These are phyloP conservation scores for Nymphalis urticae DNA, from an alignment of 2,888 invertebrate species.

Conservation along the genomic window DNA sequence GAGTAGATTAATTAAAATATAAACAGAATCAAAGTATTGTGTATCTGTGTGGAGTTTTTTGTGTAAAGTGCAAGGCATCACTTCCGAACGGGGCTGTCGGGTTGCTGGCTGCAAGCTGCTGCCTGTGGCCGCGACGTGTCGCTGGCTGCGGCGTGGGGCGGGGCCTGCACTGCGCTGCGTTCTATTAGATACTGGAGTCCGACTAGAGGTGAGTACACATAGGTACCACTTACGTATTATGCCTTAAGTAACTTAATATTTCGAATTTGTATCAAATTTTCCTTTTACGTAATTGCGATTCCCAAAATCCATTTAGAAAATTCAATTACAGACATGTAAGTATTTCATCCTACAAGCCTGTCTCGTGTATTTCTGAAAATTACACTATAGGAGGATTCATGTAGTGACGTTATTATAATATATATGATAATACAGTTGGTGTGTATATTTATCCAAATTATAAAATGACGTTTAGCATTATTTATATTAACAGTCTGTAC, in stretches of 20 bases:
- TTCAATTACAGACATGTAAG: too few species aligned
- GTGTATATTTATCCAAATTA: too few species aligned
- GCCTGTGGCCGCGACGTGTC: not conserved
- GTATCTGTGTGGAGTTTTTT: too few species aligned
- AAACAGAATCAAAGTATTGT: too few species aligned
- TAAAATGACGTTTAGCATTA: not conserved
- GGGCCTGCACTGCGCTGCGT: not conserved
- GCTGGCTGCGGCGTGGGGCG: conserved; percentile 10
- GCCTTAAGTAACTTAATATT: too few species aligned
- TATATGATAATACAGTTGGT: too few species aligned
- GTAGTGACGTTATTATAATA: too few species aligned
- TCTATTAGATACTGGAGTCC: conserved; percentile 12
- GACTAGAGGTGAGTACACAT: conserved; percentile 14
- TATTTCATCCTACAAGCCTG: too few species aligned
- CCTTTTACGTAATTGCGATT: not conserved
- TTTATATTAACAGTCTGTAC: not conserved
- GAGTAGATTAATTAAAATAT: too few species aligned
- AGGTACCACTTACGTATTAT: not conserved
- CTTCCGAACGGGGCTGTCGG: not conserved
- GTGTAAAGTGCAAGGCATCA: not conserved
- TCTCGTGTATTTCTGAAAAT: too few species aligned
- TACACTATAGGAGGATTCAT: too few species aligned
- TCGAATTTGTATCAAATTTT: not conserved
- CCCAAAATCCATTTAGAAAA: too few species aligned
- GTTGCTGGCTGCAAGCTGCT: not conserved